A percentile compares a stretch with the other conserved stretches of the same genome.
phyloP scores from a whole-genome alignment of 2,113 vertebrate genomes.

The Puntigrus tetrazona region DNA sequence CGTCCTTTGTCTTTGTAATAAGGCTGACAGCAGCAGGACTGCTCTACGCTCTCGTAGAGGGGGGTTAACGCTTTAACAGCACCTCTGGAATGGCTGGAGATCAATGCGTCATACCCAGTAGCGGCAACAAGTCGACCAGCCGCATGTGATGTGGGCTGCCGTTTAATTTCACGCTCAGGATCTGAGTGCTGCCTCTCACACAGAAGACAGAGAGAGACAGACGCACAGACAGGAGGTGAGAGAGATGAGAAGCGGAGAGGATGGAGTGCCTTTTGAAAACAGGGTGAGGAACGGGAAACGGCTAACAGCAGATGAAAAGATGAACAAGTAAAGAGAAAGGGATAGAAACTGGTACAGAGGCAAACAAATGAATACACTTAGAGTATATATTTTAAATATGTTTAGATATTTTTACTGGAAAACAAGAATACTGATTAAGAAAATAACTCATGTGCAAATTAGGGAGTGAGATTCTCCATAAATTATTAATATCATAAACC shows the following conservation, averaged over 20 bases:
- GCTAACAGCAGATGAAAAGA: neutral
- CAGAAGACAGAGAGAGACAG: neutral
- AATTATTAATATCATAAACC: slow-evolving; percentile 5
- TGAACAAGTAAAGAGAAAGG: neutral
- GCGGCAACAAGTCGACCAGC: slow-evolving; percentile 1
- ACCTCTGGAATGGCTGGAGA: slow-evolving; percentile 4
- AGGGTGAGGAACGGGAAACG: neutral
- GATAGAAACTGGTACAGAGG: neutral
- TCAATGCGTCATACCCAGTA: slow-evolving; percentile 25
- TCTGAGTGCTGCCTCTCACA: slow-evolving; percentile 10
- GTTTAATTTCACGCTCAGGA: slow-evolving; percentile 53
- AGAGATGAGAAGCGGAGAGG: slow-evolving; percentile 34
- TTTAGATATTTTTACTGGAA: neutral
- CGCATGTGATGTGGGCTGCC: slow-evolving; percentile 19
- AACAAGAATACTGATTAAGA: neutral
- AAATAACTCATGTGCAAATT: neutral
- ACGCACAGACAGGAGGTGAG: neutral
- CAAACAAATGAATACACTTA: neutral
- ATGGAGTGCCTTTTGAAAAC: slow-evolving; percentile 7
- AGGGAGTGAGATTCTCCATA: neutral
- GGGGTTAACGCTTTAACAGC: slow-evolving; percentile 15
- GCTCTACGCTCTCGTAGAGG: neutral
- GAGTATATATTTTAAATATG: neutral
- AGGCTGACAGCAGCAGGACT: slow-evolving; percentile 37
- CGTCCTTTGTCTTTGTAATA: slow-evolving; percentile 40